A percentile compares a stretch with the other conserved stretches of the same genome.
phyloP scores from a whole-genome alignment of 2,888 invertebrate genomes.

The Asteroscopus sphinx region DNA sequence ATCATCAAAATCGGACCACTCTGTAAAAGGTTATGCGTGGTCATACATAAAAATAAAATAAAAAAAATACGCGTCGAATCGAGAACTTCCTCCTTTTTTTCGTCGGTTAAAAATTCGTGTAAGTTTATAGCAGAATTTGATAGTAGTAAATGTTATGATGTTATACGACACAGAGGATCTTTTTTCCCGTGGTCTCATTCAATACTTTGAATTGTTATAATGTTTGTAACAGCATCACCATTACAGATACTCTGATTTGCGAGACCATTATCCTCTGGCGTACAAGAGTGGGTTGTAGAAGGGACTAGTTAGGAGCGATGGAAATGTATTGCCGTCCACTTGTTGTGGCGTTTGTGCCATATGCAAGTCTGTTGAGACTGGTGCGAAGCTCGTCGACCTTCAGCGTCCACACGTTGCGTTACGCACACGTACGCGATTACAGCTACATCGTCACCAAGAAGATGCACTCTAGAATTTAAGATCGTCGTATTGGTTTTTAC shows the following conservation, averaged over 20 bases:
- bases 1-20: no score
- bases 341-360: conserved; percentile 99
- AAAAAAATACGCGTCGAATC: no score
- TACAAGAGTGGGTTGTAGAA: conserved; percentile 67
- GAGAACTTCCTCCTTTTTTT: no score
- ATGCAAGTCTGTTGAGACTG: conserved; percentile 99
- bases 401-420: conserved; percentile 99
- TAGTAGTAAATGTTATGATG: conserved; percentile 72
- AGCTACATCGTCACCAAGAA: conserved; percentile 99
- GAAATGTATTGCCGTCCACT: conserved; percentile 99
- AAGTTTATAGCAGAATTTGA: conserved; percentile 86
- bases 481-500: conserved; percentile 99
- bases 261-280: conserved; percentile 77
- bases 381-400: conserved; percentile 97
- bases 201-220: conserved; percentile 71
- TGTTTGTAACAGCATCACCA: conserved; percentile 70
- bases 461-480: conserved; percentile 99
- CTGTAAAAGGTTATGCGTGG: no score
- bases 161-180: conserved; percentile 67
- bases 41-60: no score
- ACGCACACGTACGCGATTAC: conserved; percentile 99
- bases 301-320: conserved; percentile 96
- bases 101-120: conserved; percentile 89
- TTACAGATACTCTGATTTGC: conserved; percentile 70
- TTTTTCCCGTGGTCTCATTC: conserved; percentile 65